Base-by-base conservation (phyloP, 2,113 vertebrate genomes). In the Oryzias woworae region DNA sequence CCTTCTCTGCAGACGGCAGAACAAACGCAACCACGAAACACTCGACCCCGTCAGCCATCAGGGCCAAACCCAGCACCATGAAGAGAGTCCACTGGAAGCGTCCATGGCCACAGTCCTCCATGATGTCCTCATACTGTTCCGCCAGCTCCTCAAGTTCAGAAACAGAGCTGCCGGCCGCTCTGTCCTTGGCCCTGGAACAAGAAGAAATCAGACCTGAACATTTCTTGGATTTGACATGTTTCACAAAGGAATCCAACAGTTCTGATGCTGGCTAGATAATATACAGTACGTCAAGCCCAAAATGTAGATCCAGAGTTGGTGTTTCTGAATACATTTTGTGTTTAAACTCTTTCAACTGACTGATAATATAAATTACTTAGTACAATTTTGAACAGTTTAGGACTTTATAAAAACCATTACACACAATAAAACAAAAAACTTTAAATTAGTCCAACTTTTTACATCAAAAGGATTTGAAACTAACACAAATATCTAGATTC, bases 11-110 rank as follows among this genome's bases (percentile, higher is more conserved):
- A 31, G 95, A 97, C 31, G 97, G 97, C 43, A 98, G 87, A 61
- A 92, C 96, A 69, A 98, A 96, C 23, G 94, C 95, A 18, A 98
- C 97, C 82, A 98, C 97, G 31, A 98, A 98, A 56, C 97, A 94
- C 76, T 98, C 97, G 10, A 98, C 96, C 1, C 97, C 95, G 48
- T 98, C 97, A 0, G 95, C 97, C 97, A 98, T 98, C 55, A 98
- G 87, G 1, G 96, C 97, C 87, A 98, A 79, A 2, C 97, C 97
- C 70, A 97, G 88, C 71, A 98, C 94, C 1, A 95, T 82, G 82
- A 97, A 98, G 41, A 98, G 95, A 4, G 81, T 95, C 97, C 97
- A 98, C 86, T 98, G 97, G 92, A 98, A 98, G 64, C 90, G 94
- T 2, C 97, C 97, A 0, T 98, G 96, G 23, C 96, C 94, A n/a